These are phyloP conservation scores for Octodon degus DNA, from an alignment of 2,113 vertebrate genomes.

Conservation along the genomic window DNA sequence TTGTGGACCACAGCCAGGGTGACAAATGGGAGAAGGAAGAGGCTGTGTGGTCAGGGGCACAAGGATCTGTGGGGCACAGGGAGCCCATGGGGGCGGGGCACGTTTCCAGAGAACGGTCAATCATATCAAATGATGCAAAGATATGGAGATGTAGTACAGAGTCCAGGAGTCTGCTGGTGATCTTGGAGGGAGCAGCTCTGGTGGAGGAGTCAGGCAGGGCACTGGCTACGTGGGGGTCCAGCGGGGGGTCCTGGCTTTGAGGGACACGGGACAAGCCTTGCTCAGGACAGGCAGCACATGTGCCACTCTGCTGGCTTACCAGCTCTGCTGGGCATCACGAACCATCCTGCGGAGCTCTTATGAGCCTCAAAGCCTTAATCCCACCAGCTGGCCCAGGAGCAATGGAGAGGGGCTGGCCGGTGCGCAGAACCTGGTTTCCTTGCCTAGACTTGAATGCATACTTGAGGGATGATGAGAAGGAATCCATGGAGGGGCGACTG, in stretches of 20 bases:
- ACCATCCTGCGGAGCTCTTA: not conserved
- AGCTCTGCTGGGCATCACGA: not conserved
- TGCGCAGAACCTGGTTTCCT: not conserved
- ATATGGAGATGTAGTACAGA: not conserved
- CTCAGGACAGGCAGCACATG: not conserved
- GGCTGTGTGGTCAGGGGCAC: not conserved
- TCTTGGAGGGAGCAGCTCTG: not conserved
- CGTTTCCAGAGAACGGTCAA: constrained; percentile 56
- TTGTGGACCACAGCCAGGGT: not conserved
- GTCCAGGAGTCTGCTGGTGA: not conserved
- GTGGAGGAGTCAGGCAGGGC: not conserved
- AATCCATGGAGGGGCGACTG: not conserved
- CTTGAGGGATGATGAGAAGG: constrained; percentile 49
- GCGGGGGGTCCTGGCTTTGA: not conserved
- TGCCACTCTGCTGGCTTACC: not conserved
- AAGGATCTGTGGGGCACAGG: not conserved
- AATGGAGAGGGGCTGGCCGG: not conserved
- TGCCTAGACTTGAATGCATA: constrained; percentile 57
- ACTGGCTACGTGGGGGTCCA: not conserved
- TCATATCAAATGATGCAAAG: constrained; percentile 5
- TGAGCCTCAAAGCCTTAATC: not conserved
- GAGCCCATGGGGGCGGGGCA: not conserved
- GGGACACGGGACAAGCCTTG: not conserved
- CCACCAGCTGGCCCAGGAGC: not conserved
- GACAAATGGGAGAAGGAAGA: not conserved